Base-by-base conservation (phyloP, 2,113 vertebrate species). In the Ibidorhyncha struthersii region DNA sequence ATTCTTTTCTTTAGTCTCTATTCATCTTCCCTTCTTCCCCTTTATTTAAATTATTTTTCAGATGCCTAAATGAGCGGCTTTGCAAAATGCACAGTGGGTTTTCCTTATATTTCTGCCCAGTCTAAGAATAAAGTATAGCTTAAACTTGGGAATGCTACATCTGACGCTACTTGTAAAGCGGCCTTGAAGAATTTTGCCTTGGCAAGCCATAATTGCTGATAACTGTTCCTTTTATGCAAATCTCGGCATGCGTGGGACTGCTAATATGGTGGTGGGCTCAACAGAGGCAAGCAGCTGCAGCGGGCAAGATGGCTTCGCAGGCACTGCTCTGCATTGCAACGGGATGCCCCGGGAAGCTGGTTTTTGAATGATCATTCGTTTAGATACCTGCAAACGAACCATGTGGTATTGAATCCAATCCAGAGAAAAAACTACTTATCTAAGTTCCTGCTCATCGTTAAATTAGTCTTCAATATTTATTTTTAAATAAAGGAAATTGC, bases 201-300 rank as follows among this genome's bases (percentile, higher is more conserved):
- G 89, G 77, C 47, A 97, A 97, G 93, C 86, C 17, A 2, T 96
- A 97, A 94, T 97, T 97, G 95, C 92, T 95, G 74, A 87, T 96
- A 96, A 93, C 90, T 96, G 72, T 93, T 98, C 79, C 95, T 97
- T 97, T 96, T 91, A 97, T 97, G 94, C 81, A 97, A 92, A 96
- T 95, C 62, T 84, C 36, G 9, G 78, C 32, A 32, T 10, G 22
- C 3, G 19, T 71, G 29, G 53, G 85, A 91, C 89, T 95, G 88
- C 76, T 93, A 88, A 96, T 94, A 50, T 66, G 67, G 50, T 5
- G 29, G 78, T 71, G 82, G 40, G 82, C 72, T 96, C 90, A 72
- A 74, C 58, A 14, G 88, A 93, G 89, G 73, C 47, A 3, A 8
- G 16, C 86, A 94, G 94, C 93, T 98, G 78, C 63, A 70, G 58